Conservation (phyloP, 2,113 vertebrate genomes). For the Bubo blakistoni region DNA sequence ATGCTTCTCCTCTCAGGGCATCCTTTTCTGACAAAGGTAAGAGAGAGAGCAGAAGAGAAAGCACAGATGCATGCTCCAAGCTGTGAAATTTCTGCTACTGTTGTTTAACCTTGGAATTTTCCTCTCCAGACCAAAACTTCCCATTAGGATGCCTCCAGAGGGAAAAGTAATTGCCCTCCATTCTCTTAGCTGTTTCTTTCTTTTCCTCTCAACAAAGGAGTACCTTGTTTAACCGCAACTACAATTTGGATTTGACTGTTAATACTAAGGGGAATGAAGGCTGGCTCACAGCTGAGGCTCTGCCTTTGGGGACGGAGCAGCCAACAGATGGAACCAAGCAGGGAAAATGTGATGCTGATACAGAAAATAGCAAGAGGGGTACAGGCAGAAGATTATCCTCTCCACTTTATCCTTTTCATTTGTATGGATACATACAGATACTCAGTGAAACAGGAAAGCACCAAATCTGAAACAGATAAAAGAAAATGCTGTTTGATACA, state of each 20-base stretch:
- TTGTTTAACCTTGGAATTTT: slow-evolving; percentile 1
- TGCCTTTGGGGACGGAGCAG: neutral
- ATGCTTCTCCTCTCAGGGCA: neutral
- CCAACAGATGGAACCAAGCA: neutral
- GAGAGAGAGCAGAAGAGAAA: neutral
- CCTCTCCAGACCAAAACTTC: neutral
- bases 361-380: neutral
- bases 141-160: neutral
- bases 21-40: neutral
- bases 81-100: neutral
- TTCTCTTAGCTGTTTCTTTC: neutral
- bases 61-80: neutral
- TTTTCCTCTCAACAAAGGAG: neutral
- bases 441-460: neutral
- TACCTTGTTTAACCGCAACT: neutral
- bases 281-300: neutral
- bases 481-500: neutral
- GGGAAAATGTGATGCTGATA: neutral
- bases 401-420: neutral
- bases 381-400: neutral
- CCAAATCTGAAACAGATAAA: neutral
- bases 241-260: neutral
- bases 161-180: accelerated
- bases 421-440: neutral
- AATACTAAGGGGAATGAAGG: neutral